Evolutionary conservation across 2,113 vertebrate species (phyloP), one percentile per base, ranked within the genome.

Genomic region (Tetrax tetrax): DNA sequence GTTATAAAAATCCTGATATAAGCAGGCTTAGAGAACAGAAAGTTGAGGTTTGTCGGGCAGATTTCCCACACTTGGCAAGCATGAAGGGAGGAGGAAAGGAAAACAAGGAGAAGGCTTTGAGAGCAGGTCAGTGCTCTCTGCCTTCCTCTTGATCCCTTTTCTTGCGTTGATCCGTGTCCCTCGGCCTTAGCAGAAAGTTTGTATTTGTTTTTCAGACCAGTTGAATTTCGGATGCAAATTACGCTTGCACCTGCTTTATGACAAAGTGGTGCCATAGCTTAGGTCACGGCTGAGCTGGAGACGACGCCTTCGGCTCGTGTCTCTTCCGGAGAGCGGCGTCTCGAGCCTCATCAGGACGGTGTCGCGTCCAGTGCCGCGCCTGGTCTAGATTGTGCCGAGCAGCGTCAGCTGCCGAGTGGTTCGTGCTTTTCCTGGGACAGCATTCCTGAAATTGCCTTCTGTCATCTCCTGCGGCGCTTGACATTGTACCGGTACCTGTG

Each of bases 401-500:
- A 92, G 86, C 14, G 29, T n/a, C 14, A 79, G 75, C 60, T 94
- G 94, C 84, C 68, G 18, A 84, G 94, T 61, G 12, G 70, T 54
- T 41, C 48, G 53, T 38, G 57, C 83, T 87, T 75, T 90, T 37
- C 68, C 88, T 87, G 79, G 96, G 93, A 82, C 93, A 85, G 92
- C 96, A 97, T 98, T 98, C 93, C 87, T 93, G 94, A 47, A 80
- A 76, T 96, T 95, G 87, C 92, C 95, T 95, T 96, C 93, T 96
- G 95, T 97, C 96, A 92, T 25, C 96, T 97, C 82, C 85, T 90
- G 56, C 7, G 18, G 91, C 79, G 94, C 95, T 97, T 97, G 97
- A 96, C 97, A 91, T 96, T 98, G 94, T 87, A 12, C 89, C 9
- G 80, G 97, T 98, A 98, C 98, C 98, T 97, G 95, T 50, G 87